A percentile compares a stretch with the other conserved stretches of the same genome.
These are phyloP conservation scores for Sphaeridia pumilis DNA, from an alignment of 2,888 invertebrate species.

Conservation along the genomic window DNA sequence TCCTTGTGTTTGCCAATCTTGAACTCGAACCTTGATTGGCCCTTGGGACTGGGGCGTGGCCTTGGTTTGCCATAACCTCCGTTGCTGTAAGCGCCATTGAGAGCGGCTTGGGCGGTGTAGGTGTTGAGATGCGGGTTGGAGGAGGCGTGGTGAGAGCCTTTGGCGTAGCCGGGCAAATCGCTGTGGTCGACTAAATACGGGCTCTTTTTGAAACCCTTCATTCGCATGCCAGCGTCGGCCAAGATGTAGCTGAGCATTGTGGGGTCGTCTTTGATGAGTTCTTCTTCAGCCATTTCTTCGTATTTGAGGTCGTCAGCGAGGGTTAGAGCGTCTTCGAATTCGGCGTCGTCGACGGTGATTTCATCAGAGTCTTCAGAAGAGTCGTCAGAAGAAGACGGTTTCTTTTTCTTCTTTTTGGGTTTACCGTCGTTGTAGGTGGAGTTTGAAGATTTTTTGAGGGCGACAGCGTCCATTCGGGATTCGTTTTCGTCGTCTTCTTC, in stretches of 20 bases:
- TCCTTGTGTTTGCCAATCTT: background rate
- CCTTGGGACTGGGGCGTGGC: too few relatives aligned
- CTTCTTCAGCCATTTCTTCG: slow-evolving; percentile 21
- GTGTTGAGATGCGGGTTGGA: background rate
- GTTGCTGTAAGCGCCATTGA: too few relatives aligned
- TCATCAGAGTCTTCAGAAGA: background rate
- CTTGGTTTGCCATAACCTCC: too few relatives aligned
- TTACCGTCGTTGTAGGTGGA: background rate
- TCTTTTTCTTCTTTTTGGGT: background rate
- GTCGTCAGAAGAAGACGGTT: background rate
- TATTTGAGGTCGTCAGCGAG: slow-evolving; percentile 1
- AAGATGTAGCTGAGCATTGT: slow-evolving; percentile 18
- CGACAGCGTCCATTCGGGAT: background rate
- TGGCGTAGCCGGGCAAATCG: slow-evolving; percentile 5
- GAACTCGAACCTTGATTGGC: background rate
- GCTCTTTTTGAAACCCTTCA: slow-evolving; percentile 1
- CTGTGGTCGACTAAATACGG: slow-evolving; percentile 1
- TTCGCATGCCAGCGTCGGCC: slow-evolving; percentile 4
- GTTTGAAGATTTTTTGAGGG: background rate
- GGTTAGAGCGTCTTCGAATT: background rate
- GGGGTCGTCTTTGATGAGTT: slow-evolving; percentile 24
- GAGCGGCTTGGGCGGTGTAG: background rate
- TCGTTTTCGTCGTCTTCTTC: slow-evolving; percentile 10
- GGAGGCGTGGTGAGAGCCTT: background rate
- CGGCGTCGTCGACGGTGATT: background rate